These are phyloP conservation scores for Seladonia tumulorum DNA, from an alignment of 2,888 invertebrate species.

Conservation along the genomic window DNA sequence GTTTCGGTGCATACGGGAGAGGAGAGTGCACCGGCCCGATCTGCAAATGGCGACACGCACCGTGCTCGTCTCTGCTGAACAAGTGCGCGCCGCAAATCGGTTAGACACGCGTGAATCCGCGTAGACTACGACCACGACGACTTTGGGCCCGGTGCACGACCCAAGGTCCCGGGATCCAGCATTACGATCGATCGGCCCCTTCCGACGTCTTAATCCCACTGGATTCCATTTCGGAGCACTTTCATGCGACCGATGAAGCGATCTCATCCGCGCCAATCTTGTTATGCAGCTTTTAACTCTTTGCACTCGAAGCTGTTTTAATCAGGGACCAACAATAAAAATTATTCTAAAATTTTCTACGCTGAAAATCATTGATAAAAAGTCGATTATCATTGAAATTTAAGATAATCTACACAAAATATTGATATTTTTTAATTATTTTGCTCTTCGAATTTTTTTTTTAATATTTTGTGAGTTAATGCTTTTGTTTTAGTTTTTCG, in stretches of 20 bases:
- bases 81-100: constrained; percentile 37
- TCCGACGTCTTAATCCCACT: not conserved
- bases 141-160: not conserved
- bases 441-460: too few relatives aligned
- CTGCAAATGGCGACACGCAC: constrained; percentile 77
- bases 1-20: constrained; percentile 76
- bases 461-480: too few relatives aligned
- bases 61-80: constrained; percentile 50
- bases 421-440: too few relatives aligned
- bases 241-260: not conserved
- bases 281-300: too few relatives aligned
- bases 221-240: not conserved
- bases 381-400: too few relatives aligned
- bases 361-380: too few relatives aligned
- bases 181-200: not conserved
- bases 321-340: too few relatives aligned
- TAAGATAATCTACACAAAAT: too few relatives aligned
- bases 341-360: too few relatives aligned
- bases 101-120: constrained; percentile 6
- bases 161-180: not conserved
- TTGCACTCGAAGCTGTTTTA: too few relatives aligned
- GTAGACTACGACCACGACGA: not conserved
- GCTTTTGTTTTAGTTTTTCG: too few relatives aligned
- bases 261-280: too few relatives aligned
- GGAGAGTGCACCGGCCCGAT: constrained; percentile 64